A percentile compares a stretch with the other conserved stretches of the same genome.
phyloP scores from a whole-genome alignment of 2,888 invertebrate species.

The Metellina segmentata region DNA sequence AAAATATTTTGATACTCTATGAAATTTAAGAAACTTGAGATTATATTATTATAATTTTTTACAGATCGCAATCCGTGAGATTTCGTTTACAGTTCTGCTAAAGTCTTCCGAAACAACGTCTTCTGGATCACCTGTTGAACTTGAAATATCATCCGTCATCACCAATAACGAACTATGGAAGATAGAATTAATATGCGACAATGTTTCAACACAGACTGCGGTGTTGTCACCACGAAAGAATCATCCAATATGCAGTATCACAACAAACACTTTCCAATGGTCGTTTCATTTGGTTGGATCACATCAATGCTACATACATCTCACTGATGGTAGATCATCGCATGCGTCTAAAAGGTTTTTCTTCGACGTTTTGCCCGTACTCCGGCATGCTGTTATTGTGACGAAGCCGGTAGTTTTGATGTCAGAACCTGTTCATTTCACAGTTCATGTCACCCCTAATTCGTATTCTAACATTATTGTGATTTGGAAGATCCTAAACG shows the following conservation, averaged over 20 bases:
- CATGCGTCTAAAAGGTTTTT: not conserved
- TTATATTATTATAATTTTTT: not conserved
- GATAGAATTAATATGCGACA: conserved; percentile 9
- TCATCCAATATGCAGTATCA: not conserved
- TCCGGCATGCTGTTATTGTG: not conserved
- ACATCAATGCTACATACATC: not conserved
- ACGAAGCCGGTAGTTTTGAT: not conserved
- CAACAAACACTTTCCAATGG: conserved; percentile 7
- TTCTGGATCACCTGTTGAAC: not conserved
- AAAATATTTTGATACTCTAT: too few species aligned
- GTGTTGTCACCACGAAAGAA: not conserved
- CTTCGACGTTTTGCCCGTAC: not conserved
- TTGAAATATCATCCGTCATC: not conserved
- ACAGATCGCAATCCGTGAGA: conserved; percentile 1
- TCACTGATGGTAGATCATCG: not conserved
- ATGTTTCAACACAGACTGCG: not conserved
- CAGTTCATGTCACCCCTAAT: not conserved
- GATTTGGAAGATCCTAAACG: conserved; percentile 6
- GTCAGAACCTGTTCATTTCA: not conserved
- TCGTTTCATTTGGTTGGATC: not conserved
- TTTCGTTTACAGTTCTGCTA: not conserved
- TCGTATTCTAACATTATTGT: not conserved
- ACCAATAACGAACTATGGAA: conserved; percentile 4
- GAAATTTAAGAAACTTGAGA: too few species aligned
- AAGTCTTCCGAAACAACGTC: not conserved